These are phyloP conservation scores for Bombus pascuorum DNA, from an alignment of 1,140 invertebrate genomes.

Conservation along the genomic window DNA sequence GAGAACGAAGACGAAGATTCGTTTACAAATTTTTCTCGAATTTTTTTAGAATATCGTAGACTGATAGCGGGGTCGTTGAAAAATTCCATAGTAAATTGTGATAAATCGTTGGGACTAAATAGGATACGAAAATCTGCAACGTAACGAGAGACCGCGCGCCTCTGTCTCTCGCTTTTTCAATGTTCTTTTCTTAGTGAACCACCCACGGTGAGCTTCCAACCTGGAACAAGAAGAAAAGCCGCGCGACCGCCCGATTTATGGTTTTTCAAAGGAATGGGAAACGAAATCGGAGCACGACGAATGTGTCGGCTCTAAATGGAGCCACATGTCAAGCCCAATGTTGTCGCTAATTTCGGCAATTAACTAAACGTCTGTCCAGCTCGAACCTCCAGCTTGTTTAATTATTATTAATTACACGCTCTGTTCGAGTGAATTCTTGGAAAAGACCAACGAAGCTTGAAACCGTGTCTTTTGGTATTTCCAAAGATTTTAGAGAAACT, in stretches of 20 bases:
- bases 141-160: not conserved
- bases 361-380: constrained; percentile 58
- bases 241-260: constrained; percentile 55
- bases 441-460: too few relatives aligned
- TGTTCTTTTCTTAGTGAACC: constrained; percentile 42
- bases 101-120: not conserved
- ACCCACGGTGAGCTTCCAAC: constrained; percentile 31
- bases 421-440: not conserved
- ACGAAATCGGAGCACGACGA: constrained; percentile 50
- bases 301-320: constrained; percentile 44
- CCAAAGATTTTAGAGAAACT: too few relatives aligned
- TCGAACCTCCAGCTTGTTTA: not conserved
- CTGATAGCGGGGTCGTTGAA: not conserved
- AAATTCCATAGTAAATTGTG: not conserved
- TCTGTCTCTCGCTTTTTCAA: not conserved
- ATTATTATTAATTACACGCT: not conserved
- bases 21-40: not conserved
- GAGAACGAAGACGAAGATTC: not conserved
- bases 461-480: too few relatives aligned
- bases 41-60: not conserved
- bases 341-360: constrained; percentile 74
- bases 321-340: constrained; percentile 62
- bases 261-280: constrained; percentile 66
- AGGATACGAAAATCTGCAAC: constrained; percentile 9
- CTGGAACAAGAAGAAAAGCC: constrained; percentile 31